A percentile compares a stretch with the other conserved stretches of the same genome.
phyloP scores from a whole-genome alignment of 2,888 invertebrate species.

The Plagiodera versicolora region DNA sequence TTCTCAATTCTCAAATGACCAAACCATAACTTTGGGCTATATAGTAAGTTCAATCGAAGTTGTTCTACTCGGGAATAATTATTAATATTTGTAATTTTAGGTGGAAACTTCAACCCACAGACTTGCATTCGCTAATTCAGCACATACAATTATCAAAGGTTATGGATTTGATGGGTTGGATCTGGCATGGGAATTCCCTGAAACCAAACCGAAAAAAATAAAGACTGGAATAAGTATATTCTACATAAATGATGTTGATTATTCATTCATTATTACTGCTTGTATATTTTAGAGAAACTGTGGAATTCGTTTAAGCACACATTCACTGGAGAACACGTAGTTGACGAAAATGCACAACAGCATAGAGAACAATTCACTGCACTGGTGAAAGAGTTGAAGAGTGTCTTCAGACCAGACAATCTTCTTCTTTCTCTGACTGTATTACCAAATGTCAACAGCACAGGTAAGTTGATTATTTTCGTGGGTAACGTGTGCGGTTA shows the following conservation, averaged over 20 bases:
- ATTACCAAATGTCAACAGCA: slow-evolving; percentile 73
- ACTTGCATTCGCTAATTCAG: slow-evolving; percentile 77
- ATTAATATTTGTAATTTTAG: slow-evolving; percentile 48
- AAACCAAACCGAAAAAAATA: slow-evolving; percentile 76
- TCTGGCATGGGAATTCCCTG: slow-evolving; percentile 84
- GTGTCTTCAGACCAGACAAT: slow-evolving; percentile 67
- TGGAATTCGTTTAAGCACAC: slow-evolving; percentile 81
- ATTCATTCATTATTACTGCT: slow-evolving; percentile 5
- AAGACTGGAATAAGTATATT: slow-evolving; percentile 39
- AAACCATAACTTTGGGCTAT: too few relatives aligned
- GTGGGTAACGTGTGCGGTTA: background rate
- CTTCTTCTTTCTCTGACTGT: slow-evolving; percentile 66
- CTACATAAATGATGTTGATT: background rate
- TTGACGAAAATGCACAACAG: slow-evolving; percentile 77
- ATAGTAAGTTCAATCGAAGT: too few relatives aligned
- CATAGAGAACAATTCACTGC: slow-evolving; percentile 79
- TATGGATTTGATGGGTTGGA: slow-evolving; percentile 88
- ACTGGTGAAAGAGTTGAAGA: slow-evolving; percentile 72
- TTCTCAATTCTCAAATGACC: too few relatives aligned
- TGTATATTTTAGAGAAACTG: slow-evolving; percentile 56
- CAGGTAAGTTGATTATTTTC: slow-evolving; percentile 55
- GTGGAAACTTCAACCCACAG: slow-evolving; percentile 73
- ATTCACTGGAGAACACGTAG: slow-evolving; percentile 65
- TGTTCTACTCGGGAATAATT: too few relatives aligned
- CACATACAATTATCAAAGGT: slow-evolving; percentile 70